phyloP scores from a whole-genome alignment of 2,888 invertebrate species.

The Erebia epiphron region DNA sequence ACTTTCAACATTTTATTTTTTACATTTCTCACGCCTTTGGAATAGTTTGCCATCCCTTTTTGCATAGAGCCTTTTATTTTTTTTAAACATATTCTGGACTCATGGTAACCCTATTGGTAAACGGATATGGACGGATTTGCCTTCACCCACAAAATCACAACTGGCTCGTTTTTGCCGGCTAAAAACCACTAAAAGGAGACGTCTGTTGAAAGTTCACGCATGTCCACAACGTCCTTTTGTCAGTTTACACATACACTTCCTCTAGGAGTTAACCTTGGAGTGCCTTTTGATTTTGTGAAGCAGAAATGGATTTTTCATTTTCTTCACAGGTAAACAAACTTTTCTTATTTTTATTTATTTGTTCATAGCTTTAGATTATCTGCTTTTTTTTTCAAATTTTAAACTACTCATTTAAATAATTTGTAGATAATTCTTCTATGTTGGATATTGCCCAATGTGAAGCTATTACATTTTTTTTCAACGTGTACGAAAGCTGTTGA shows the following conservation, averaged over 20 bases:
- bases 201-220: conserved; percentile 59
- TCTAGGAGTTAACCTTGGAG: conserved; percentile 28
- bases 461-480: no score
- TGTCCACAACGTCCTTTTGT: conserved; percentile 46
- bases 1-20: no score
- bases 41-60: no score
- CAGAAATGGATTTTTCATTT: conserved; percentile 34
- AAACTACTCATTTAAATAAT: no score
- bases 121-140: conserved; percentile 74
- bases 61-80: not conserved
- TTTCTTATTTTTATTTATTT: not conserved
- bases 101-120: conserved; percentile 29
- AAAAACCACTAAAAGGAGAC: conserved; percentile 67
- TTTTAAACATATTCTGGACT: not conserved
- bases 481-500: no score
- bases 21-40: no score
- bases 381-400: not conserved
- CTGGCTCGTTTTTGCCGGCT: conserved; percentile 55
- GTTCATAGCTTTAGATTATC: not conserved
- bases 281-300: conserved; percentile 21
- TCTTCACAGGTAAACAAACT: conserved; percentile 39
- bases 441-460: no score
- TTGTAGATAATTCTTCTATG: no score
- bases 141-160: conserved; percentile 70
- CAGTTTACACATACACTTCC: conserved; percentile 43